These are phyloP conservation scores for Passerculus sandwichensis DNA, from an alignment of 2,797 vertebrate genomes.

Conservation along the genomic window DNA sequence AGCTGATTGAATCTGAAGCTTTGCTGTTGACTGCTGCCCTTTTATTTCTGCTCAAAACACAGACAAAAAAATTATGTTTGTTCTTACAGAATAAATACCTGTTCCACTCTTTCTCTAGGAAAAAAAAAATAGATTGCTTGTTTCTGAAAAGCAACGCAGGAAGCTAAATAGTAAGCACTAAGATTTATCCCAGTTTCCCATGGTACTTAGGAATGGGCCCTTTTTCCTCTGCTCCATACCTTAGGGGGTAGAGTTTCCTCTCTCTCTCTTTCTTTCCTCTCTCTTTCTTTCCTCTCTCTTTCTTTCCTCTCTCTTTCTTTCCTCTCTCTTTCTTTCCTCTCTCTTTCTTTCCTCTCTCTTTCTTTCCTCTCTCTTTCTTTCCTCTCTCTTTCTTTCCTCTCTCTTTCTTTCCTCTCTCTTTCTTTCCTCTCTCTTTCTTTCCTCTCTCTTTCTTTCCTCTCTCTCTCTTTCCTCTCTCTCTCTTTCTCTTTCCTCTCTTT, in stretches of 20 bases:
- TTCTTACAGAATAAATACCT: conserved; percentile 13
- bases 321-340: neutral
- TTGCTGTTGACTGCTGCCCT: conserved; percentile 20
- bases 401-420: neutral
- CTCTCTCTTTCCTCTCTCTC: no score
- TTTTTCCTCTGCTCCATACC: neutral
- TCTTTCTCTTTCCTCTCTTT: no score
- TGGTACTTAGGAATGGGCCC: fast-evolving
- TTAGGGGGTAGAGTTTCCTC: no score
- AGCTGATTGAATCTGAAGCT: conserved; percentile 2
- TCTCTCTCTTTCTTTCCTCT: no score
- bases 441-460: neutral
- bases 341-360: neutral
- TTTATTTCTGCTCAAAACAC: neutral
- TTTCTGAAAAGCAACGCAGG: neutral
- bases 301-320: no score
- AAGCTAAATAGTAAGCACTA: neutral
- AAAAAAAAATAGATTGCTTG: neutral
- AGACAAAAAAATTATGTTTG: neutral
- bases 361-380: no score
- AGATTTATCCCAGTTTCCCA: neutral
- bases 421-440: no score
- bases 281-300: neutral
- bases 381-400: neutral
- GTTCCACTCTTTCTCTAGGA: neutral